Evolutionary conservation across 2,888 invertebrate species (phyloP).

Genomic region (Thera britannica): DNA sequence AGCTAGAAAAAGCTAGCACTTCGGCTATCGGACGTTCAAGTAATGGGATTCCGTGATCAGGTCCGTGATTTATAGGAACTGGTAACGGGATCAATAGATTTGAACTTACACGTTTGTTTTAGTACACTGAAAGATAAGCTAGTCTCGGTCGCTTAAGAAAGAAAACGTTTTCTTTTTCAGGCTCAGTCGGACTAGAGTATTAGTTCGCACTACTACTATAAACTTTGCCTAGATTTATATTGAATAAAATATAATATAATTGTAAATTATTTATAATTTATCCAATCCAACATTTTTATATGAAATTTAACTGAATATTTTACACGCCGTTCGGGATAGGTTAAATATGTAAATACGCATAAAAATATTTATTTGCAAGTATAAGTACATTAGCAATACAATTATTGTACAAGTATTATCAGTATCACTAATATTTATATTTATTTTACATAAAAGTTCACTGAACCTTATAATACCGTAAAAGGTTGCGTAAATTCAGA

Average conservation of each 20-base stretch:
- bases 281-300: too few species aligned
- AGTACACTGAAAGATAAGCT: slow-evolving; percentile 30
- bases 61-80: slow-evolving; percentile 51
- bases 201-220: neutral
- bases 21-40: slow-evolving; percentile 64
- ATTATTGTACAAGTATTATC: too few species aligned
- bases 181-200: slow-evolving; percentile 9
- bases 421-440: too few species aligned
- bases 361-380: too few species aligned
- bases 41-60: slow-evolving; percentile 62
- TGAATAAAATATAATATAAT: too few species aligned
- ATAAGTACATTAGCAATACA: too few species aligned
- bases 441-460: slow-evolving; percentile 21
- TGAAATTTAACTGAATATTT: too few species aligned
- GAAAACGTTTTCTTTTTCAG: slow-evolving; percentile 23
- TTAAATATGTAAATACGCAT: too few species aligned
- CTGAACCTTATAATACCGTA: slow-evolving; percentile 32
- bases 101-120: slow-evolving; percentile 41
- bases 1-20: slow-evolving; percentile 47
- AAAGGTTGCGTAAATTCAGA: slow-evolving; percentile 33
- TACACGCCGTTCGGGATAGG: too few species aligned
- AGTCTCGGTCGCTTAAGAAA: slow-evolving; percentile 22
- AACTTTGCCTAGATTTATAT: too few species aligned
- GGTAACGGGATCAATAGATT: slow-evolving; percentile 44
- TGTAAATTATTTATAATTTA: too few species aligned